These are phyloP conservation scores for Uria aalge DNA, from an alignment of 2,113 vertebrate species.

Conservation along the genomic window DNA sequence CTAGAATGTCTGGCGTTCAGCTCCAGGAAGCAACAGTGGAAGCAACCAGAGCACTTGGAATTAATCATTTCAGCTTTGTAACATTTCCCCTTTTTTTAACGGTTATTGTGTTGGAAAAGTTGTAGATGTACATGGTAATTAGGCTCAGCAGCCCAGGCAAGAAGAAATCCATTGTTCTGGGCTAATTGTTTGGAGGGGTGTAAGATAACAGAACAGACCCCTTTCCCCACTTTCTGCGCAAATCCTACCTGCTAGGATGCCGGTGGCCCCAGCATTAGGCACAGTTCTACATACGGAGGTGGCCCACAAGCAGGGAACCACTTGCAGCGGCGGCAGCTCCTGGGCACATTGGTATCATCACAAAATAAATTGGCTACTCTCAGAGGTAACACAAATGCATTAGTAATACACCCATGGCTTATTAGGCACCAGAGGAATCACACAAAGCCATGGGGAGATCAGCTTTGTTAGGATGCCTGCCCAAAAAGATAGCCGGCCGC, in stretches of 20 bases:
- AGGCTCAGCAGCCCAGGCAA: background rate
- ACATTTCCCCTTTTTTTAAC: background rate
- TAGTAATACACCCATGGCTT: background rate
- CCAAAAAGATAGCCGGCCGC: background rate
- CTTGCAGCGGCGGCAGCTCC: background rate
- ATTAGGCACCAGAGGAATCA: background rate
- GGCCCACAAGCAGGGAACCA: background rate
- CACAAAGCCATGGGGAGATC: background rate
- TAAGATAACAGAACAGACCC: background rate
- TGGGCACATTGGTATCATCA: background rate
- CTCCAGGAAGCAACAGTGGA: background rate
- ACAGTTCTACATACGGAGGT: fast-evolving
- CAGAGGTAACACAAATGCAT: background rate
- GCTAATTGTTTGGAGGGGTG: background rate
- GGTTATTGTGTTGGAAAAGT: background rate
- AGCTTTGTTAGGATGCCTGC: background rate
- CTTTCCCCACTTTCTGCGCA: background rate
- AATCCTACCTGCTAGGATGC: background rate
- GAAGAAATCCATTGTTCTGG: background rate
- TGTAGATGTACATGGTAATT: background rate
- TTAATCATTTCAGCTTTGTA: background rate
- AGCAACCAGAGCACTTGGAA: background rate
- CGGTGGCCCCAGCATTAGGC: background rate
- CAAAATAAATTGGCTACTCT: background rate
- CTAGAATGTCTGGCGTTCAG: background rate